Base-by-base conservation (phyloP, 2,888 invertebrate species). In the Tolmerus cingulatus region DNA sequence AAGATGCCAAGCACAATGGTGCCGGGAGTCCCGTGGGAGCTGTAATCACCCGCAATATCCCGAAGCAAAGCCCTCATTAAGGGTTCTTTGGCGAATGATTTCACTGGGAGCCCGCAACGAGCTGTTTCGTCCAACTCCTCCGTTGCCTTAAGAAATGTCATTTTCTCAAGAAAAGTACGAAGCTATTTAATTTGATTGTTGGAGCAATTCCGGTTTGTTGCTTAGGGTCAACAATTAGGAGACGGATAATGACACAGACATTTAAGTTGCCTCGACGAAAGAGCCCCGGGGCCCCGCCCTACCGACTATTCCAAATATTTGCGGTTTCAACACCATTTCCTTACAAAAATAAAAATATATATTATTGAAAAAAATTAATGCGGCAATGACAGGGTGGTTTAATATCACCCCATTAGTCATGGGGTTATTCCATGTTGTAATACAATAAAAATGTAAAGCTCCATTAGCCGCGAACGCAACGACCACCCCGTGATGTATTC, bases 121-220 rank as follows among this genome's bases (percentile, higher is more conserved):
- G 34, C 16, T 19, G 78, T 12, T 51, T 51, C 51, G 51, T n/a
- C 51, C 51, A 55, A 23, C 23, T 23, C 12, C 23, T 23, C 66
- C 66, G 23, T 9, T 19, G 66, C 66, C 66, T 66, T 66, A 74
- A 81, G 82, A 82, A 82, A 76, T 87, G 74, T 82, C 87, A 74
- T 81, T 82, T 82, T 55, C 74, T 66, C 76, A 19, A 19, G 74
- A 66, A 81, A 87, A 87, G 81, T 82, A 74, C 74, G 27, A 46
- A 74, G 74, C 87, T 82, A 82, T 87, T 87, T 87, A 82, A 87
- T 87, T 87, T 87, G 87, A 87, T 87, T 87, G 87, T 87, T 87
- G 82, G 87, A 82, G 43, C 74, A 82, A 87, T 81, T 82, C 87
- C 76, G 74, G 81, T 46, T 81, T 87, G 82, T 87, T 81, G 87